Conservation (phyloP, 2,113 vertebrate genomes). For the Lamprologus ornatipinnis region DNA sequence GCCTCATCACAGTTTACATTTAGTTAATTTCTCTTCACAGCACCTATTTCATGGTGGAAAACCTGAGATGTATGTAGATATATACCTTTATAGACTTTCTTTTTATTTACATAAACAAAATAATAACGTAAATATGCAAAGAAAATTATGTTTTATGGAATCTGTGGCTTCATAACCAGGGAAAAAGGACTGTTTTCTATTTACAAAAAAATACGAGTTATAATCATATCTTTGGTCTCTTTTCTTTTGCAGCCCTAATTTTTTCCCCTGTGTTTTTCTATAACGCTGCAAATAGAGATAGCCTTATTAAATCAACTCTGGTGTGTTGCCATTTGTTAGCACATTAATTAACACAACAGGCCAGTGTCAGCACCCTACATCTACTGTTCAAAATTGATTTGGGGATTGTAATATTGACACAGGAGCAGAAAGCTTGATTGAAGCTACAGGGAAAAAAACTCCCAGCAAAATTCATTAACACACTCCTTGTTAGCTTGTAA, state of each 20-base stretch:
- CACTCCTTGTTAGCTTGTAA: neutral
- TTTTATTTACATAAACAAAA: neutral
- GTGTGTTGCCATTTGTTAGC: neutral
- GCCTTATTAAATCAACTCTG: slow-evolving; percentile 36
- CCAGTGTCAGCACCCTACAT: neutral
- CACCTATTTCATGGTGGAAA: neutral
- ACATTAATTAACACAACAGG: neutral
- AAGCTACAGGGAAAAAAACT: neutral
- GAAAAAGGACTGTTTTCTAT: neutral
- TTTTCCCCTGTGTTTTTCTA: slow-evolving; percentile 2
- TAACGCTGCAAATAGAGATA: neutral
- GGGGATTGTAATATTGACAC: neutral
- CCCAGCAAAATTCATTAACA: neutral
- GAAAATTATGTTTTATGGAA: neutral
- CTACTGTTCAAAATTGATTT: neutral
- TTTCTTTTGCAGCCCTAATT: slow-evolving; percentile 1
- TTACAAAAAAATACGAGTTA: neutral
- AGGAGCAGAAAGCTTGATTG: neutral
- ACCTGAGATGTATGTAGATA: neutral
- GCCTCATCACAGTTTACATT: neutral
- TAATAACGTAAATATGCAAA: neutral
- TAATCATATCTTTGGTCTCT: neutral
- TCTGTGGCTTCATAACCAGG: neutral
- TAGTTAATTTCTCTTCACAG: neutral
- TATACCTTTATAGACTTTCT: neutral